Percentiles rank a stretch among this genome's conserved stretches.
Conservation (phyloP, 2,888 invertebrate species). For the Panzeria rudis region DNA sequence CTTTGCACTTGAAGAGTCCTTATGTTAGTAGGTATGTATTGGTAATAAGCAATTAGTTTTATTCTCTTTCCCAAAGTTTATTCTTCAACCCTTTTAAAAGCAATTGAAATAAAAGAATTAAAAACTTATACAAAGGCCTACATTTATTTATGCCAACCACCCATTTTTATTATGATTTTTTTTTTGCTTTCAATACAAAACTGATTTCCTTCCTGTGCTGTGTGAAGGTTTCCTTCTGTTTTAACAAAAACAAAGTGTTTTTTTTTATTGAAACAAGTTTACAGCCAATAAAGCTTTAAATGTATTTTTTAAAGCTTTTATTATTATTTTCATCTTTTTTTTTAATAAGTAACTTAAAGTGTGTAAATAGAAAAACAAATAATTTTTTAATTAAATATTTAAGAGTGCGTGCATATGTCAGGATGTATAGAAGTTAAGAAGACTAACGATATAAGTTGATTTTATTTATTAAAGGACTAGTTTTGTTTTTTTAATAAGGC, state of each 20-base stretch:
- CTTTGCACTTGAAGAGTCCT: neutral
- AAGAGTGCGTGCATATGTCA: too few relatives aligned
- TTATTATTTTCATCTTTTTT: neutral
- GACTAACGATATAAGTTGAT: too few relatives aligned
- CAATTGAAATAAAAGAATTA: constrained; percentile 6
- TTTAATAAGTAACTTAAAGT: neutral
- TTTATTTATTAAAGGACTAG: too few relatives aligned
- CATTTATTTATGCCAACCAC: constrained; percentile 10
- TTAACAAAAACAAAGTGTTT: constrained; percentile 33
- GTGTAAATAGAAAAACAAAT: too few relatives aligned
- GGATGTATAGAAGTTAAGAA: too few relatives aligned
- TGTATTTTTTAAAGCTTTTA: constrained; percentile 42
- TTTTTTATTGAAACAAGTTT: constrained; percentile 44
- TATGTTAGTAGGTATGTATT: neutral
- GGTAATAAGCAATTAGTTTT: neutral
- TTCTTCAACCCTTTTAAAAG: constrained; percentile 4
- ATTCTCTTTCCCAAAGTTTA: neutral
- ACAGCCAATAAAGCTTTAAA: constrained; percentile 53
- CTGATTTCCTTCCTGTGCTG: constrained; percentile 50
- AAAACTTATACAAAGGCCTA: constrained; percentile 25
- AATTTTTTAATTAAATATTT: neutral
- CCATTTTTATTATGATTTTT: too few relatives aligned
- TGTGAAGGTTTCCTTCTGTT: constrained; percentile 10
- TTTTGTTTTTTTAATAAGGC: too few relatives aligned
- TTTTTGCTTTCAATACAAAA: constrained; percentile 16